Conservation (phyloP, 2,113 vertebrate genomes). For the Tympanuchus pallidicinctus region DNA sequence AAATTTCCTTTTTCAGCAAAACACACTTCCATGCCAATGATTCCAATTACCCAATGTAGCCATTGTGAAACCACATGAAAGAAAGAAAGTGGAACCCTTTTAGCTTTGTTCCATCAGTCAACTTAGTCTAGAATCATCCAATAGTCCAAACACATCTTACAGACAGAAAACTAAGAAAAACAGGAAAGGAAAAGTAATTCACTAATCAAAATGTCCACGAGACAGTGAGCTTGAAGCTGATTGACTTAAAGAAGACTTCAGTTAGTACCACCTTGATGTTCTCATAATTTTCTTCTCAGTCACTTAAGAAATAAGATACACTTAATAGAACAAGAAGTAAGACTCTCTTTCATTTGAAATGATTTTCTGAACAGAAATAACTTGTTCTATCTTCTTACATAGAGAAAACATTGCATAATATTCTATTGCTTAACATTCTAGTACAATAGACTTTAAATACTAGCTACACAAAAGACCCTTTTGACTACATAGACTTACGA, state of each 20-base stretch:
- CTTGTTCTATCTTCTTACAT: not conserved
- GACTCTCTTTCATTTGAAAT: not conserved
- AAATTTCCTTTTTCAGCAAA: not conserved
- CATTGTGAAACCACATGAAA: not conserved
- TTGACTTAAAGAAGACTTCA: not conserved
- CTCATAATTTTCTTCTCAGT: not conserved
- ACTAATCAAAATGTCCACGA: not conserved
- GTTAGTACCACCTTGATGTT: too few relatives aligned
- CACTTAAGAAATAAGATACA: not conserved
- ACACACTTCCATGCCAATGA: not conserved
- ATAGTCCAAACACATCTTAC: not conserved
- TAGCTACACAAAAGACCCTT: not conserved
- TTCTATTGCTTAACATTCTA: not conserved
- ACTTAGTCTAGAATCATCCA: not conserved
- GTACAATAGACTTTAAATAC: not conserved
- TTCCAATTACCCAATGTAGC: not conserved
- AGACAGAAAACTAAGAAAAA: not conserved
- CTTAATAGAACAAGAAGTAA: not conserved
- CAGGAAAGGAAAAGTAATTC: not conserved
- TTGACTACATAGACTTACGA: not conserved
- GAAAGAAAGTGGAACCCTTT: not conserved
- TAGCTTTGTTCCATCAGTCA: not conserved
- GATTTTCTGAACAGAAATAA: not conserved
- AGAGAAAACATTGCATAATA: not conserved
- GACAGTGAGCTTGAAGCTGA: not conserved